phyloP scores from a whole-genome alignment of 2,113 vertebrate species.

The Recurvirostra avosetta region DNA sequence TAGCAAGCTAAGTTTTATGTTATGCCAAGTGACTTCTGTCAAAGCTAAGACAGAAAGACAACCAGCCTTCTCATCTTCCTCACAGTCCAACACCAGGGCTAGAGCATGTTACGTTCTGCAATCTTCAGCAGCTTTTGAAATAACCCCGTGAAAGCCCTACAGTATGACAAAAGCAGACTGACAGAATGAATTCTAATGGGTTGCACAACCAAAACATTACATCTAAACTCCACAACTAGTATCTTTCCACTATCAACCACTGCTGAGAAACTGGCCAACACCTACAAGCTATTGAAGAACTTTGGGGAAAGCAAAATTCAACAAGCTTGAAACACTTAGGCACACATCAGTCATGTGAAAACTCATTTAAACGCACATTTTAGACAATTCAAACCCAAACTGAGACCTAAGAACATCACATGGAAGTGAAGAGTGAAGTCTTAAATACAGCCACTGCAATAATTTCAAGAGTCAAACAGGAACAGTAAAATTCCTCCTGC shows the following conservation, averaged over 20 bases:
- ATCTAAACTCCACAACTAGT: not conserved
- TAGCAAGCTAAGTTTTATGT: not conserved
- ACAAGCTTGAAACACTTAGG: not conserved
- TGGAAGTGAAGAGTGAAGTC: not conserved
- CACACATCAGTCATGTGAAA: not conserved
- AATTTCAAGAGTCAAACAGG: not conserved
- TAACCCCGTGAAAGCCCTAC: not conserved
- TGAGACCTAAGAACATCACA: not conserved
- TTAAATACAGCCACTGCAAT: not conserved
- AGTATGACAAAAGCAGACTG: not conserved
- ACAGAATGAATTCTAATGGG: not conserved
- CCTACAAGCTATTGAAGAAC: not conserved
- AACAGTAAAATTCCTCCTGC: not conserved
- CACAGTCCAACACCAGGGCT: not conserved
- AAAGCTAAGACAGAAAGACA: not conserved
- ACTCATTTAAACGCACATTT: not conserved
- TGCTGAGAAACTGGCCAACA: not conserved
- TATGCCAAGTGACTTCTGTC: not conserved
- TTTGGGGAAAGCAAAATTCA: not conserved
- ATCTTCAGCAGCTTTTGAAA: not conserved
- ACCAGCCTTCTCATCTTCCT: not conserved
- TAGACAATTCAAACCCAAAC: not conserved
- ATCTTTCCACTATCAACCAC: not conserved
- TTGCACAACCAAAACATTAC: not conserved
- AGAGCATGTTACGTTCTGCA: not conserved